These are phyloP conservation scores for Leptodactylus fuscus DNA, from an alignment of 2,113 vertebrate genomes.

Conservation along the genomic window DNA sequence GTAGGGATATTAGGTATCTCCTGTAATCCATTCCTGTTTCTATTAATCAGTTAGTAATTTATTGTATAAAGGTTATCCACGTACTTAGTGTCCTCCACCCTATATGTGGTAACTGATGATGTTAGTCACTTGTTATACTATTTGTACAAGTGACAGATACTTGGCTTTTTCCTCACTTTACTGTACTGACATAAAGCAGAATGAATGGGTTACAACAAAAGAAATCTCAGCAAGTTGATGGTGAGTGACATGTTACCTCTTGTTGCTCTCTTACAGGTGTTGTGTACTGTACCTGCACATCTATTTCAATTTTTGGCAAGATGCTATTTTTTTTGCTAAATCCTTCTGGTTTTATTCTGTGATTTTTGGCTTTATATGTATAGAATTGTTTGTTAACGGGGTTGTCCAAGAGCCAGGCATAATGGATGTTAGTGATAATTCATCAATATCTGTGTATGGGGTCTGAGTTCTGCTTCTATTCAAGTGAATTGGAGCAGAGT, in stretches of 20 bases:
- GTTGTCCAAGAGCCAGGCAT: no score
- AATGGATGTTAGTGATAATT: no score
- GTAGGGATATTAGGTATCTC: no score
- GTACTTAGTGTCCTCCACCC: background rate
- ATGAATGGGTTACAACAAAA: background rate
- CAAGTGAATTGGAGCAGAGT: no score
- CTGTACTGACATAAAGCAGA: background rate
- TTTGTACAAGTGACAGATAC: background rate
- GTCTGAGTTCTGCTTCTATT: no score
- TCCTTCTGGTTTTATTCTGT: background rate
- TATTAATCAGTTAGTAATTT: no score
- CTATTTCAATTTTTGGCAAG: background rate
- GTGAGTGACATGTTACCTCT: background rate
- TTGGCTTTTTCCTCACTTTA: background rate
- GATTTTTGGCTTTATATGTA: background rate
- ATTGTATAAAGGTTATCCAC: no score
- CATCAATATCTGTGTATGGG: no score
- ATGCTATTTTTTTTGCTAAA: background rate
- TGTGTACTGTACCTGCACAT: background rate
- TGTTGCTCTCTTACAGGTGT: background rate
- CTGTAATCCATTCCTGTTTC: no score
- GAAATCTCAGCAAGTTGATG: background rate
- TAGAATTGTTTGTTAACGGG: no score
- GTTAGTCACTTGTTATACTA: background rate
- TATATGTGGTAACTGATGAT: background rate